A percentile compares a stretch with the other conserved stretches of the same genome.
Evolutionary conservation across 2,888 invertebrate species (phyloP).

Genomic region (Gryllus longicercus): DNA sequence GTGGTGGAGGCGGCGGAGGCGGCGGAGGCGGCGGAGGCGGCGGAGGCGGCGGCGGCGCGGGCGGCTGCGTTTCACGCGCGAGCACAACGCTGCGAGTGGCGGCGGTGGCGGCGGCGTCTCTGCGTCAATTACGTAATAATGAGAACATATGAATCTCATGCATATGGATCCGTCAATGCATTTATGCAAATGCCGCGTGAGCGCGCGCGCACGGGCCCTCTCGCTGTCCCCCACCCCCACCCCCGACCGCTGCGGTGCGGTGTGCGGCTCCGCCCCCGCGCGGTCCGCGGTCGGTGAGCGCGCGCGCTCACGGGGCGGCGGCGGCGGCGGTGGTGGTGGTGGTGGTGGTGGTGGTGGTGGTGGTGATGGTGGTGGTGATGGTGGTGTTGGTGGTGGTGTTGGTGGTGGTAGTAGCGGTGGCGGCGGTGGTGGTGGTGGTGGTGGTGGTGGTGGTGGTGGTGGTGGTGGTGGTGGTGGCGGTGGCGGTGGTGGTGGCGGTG

Average conservation of each 20-base stretch:
- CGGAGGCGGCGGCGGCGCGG: background rate
- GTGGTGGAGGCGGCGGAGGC: too few species aligned
- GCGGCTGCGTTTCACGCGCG: background rate
- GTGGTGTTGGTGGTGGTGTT: too few species aligned
- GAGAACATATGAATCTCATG: conserved; percentile 10
- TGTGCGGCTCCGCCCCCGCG: too few species aligned
- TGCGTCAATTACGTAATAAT: background rate
- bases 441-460: too few species aligned
- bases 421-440: too few species aligned
- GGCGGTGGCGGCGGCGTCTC: background rate
- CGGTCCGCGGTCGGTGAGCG: background rate
- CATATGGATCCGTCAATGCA: conserved; percentile 10
- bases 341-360: too few species aligned
- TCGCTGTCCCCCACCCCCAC: too few species aligned
- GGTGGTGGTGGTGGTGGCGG: too few species aligned
- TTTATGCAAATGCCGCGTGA: background rate
- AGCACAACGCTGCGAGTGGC: background rate
- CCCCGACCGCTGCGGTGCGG: too few species aligned
- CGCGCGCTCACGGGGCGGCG: background rate
- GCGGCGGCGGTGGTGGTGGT: too few species aligned
- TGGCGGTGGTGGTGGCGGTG: background rate
- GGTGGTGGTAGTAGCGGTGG: background rate
- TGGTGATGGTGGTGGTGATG: too few species aligned
- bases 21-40: too few species aligned
- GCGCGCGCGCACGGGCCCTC: background rate